Conservation (phyloP, 2,888 invertebrate genomes). For the Sphaeridia pumilis region DNA sequence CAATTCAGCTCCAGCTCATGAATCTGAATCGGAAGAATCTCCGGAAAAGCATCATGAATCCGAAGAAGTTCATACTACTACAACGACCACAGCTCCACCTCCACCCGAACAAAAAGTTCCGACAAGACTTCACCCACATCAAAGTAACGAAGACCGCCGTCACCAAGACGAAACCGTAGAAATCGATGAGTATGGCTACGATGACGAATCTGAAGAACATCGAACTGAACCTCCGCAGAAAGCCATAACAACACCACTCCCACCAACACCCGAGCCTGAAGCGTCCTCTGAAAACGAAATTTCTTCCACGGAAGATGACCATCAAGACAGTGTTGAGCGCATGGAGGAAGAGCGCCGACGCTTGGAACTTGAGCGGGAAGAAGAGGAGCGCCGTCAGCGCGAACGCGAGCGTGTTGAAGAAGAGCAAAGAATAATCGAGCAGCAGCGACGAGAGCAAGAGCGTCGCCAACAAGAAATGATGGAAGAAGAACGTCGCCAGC, state of each 20-base stretch:
- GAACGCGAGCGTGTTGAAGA: neutral
- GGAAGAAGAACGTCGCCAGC: slow-evolving; percentile 1
- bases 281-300: slow-evolving; percentile 1
- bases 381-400: neutral
- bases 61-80: neutral
- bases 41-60: neutral
- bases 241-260: too few species aligned
- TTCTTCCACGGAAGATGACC: neutral
- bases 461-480: neutral
- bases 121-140: neutral
- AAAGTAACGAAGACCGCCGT: neutral
- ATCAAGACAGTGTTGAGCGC: neutral
- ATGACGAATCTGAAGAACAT: slow-evolving; percentile 1
- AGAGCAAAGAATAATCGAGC: neutral
- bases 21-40: slow-evolving; percentile 4
- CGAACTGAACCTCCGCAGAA: neutral
- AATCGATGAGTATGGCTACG: slow-evolving; percentile 5
- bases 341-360: slow-evolving; percentile 1
- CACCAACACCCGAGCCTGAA: neutral
- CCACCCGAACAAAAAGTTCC: neutral
- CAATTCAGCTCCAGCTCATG: neutral
- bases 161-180: slow-evolving; percentile 1
- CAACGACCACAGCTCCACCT: neutral
- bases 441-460: neutral
- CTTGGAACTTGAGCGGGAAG: neutral